Evolutionary conservation across 2,888 invertebrate species (phyloP).

Genomic region (Scaeva pyrastri): DNA sequence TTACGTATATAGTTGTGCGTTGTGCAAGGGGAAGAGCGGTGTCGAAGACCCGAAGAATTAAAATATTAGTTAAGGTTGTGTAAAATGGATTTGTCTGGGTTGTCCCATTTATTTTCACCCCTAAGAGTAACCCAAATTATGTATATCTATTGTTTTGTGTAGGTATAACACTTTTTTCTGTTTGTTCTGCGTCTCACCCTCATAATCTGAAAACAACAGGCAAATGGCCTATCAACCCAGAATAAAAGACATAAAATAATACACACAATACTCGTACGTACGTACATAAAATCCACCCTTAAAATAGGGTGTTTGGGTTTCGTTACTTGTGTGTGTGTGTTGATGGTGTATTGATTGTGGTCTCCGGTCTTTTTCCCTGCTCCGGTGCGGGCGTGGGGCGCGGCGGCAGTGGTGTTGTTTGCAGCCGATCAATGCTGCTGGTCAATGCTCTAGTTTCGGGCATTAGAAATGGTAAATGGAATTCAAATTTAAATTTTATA

Average conservation of each 20-base stretch:
- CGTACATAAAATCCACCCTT: constrained; percentile 45
- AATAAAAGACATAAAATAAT: constrained; percentile 40
- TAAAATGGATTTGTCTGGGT: constrained; percentile 54
- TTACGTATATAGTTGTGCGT: not conserved
- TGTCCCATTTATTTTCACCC: constrained; percentile 56
- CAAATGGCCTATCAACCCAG: constrained; percentile 72
- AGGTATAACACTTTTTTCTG: not conserved
- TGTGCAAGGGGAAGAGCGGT: not conserved
- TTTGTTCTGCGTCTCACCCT: constrained; percentile 47
- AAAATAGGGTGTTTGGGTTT: constrained; percentile 56
- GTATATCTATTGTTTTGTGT: constrained; percentile 18
- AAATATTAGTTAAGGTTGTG: constrained; percentile 71
- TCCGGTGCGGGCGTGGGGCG: too few relatives aligned
- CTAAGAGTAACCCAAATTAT: constrained; percentile 46
- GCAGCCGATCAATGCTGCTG: constrained; percentile 55
- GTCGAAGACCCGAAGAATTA: constrained; percentile 39
- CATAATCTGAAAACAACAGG: constrained; percentile 34
- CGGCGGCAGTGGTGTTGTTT: constrained; percentile 44
- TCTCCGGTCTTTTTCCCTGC: not conserved
- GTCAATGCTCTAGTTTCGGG: constrained; percentile 71
- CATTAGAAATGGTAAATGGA: constrained; percentile 69
- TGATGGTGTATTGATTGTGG: constrained; percentile 26
- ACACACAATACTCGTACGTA: too few relatives aligned
- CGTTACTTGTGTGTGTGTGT: constrained; percentile 5
- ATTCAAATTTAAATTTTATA: constrained; percentile 64